phyloP scores from a whole-genome alignment of 2,113 vertebrate species.

The Phrynocephalus versicolor region DNA sequence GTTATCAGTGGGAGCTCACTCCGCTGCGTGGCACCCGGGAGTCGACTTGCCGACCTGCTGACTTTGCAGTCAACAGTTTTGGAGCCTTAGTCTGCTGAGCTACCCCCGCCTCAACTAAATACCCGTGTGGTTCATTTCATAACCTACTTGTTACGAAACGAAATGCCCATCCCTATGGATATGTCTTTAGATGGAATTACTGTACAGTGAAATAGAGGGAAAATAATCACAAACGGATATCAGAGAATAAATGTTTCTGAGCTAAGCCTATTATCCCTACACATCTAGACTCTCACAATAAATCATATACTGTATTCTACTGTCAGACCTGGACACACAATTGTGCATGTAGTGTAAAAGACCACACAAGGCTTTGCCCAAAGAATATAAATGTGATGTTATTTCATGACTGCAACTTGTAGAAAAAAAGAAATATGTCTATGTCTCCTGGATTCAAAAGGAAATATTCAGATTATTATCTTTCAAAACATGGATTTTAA shows the following conservation, averaged over 20 bases:
- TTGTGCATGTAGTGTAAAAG: constrained; percentile 64
- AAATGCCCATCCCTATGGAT: no score
- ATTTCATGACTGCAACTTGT: constrained; percentile 59
- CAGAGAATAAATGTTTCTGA: constrained; percentile 70
- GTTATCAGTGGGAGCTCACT: no score
- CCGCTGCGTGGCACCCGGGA: no score
- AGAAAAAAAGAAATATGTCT: constrained; percentile 31
- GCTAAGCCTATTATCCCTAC: constrained; percentile 68
- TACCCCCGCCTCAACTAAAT: no score
- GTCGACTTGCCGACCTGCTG: no score
- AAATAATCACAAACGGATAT: constrained; percentile 69
- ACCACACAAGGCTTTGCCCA: constrained; percentile 53
- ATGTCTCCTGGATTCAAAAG: constrained; percentile 62
- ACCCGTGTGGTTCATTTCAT: no score
- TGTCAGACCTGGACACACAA: constrained; percentile 62
- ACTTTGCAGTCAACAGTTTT: no score
- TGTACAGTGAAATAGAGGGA: constrained; percentile 65
- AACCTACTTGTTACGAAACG: no score
- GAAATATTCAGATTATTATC: constrained; percentile 42
- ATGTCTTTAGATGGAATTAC: constrained; percentile 57
- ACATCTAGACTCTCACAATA: constrained; percentile 71
- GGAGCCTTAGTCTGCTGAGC: no score
- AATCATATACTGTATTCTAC: constrained; percentile 75
- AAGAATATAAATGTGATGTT: constrained; percentile 53
- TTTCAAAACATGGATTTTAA: constrained; percentile 54